Percentiles rank a stretch among this genome's conserved stretches.
Evolutionary conservation across 1,140 invertebrate species (phyloP).

Genomic region (Drosophila pruinosa): DNA sequence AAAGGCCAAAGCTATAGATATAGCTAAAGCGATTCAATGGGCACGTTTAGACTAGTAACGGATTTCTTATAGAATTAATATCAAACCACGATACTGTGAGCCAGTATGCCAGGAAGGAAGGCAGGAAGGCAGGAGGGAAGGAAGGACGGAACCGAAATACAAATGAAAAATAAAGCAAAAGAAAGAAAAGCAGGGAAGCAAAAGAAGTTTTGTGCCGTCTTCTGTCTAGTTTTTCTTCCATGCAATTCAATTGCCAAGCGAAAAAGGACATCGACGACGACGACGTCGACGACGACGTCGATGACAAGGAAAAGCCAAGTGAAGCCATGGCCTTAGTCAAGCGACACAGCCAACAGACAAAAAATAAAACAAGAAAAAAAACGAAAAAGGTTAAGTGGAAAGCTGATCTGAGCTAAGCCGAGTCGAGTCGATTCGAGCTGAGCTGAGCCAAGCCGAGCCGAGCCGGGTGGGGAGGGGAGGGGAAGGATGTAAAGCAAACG

Average conservation of each 20-base stretch:
- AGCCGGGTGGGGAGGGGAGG: neutral
- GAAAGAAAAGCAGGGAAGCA: neutral
- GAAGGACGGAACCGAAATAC: constrained; percentile 4
- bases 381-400: constrained; percentile 72
- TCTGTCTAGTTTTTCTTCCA: constrained; percentile 48
- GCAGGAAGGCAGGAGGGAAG: constrained; percentile 5
- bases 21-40: constrained; percentile 60
- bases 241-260: constrained; percentile 71
- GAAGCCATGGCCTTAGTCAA: constrained; percentile 62
- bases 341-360: constrained; percentile 3
- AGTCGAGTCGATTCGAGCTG: constrained; percentile 14
- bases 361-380: neutral
- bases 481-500: neutral
- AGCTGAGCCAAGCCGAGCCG: neutral
- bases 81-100: constrained; percentile 52
- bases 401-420: constrained; percentile 59
- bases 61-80: constrained; percentile 78
- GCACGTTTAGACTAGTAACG: constrained; percentile 68
- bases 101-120: neutral
- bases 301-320: constrained; percentile 63
- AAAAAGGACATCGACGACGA: constrained; percentile 32
- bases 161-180: constrained; percentile 8
- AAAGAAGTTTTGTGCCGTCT: constrained; percentile 3
- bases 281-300: constrained; percentile 25
- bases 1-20: constrained; percentile 24